Base-by-base conservation (phyloP, 2,113 vertebrate genomes). In the Vulpes lagopus region DNA sequence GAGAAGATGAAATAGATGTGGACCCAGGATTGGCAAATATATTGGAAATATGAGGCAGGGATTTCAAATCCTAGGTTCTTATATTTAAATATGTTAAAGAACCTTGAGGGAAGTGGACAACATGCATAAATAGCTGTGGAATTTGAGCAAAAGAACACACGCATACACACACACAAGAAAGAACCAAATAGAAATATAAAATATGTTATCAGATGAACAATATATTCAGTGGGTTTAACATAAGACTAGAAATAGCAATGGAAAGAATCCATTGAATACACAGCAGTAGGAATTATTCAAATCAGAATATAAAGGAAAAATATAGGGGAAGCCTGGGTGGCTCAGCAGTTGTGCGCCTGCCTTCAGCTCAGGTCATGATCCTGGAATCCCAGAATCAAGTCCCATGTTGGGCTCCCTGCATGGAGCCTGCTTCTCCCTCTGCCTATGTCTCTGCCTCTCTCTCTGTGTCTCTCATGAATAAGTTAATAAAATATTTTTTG, bases 191-290 rank as follows among this genome's bases (percentile, higher is more conserved):
- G 14, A 80, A 80, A 88, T 59, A 91, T 27, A 71, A 94, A 92
- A 67, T 25, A 53, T 2, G 79, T 57, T 78, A 60, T 32, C 22
- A 91, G 9, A 82, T 59, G 4, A 81, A 51, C 11, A 69, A 78
- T n/a, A 25, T n/a, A 57, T 55, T 90, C 6, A 69, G 27, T 59
- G 2, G 27, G 30, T 19, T 95, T 62, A 94, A 60, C 35, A 79
- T 43, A 59, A 74, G 11, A 85, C 11, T 82, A 76, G 22, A 89
- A 85, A 89, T 15, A 91, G 2, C 11, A 69, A 0, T 57, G 12
- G 38, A 65, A 81, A 97, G 65, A 85, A 59, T 59, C 38, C 35
- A 35, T 89, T 95, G 53, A 83, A 92, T n/a, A 82, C 17, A 86
- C 65, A 4, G 76, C 27, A 73, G 6, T 12, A 94, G 16, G 57